A percentile compares a stretch with the other conserved stretches of the same genome.
These are phyloP conservation scores for Congeria kusceri DNA, from an alignment of 2,888 invertebrate genomes.

Conservation along the genomic window DNA sequence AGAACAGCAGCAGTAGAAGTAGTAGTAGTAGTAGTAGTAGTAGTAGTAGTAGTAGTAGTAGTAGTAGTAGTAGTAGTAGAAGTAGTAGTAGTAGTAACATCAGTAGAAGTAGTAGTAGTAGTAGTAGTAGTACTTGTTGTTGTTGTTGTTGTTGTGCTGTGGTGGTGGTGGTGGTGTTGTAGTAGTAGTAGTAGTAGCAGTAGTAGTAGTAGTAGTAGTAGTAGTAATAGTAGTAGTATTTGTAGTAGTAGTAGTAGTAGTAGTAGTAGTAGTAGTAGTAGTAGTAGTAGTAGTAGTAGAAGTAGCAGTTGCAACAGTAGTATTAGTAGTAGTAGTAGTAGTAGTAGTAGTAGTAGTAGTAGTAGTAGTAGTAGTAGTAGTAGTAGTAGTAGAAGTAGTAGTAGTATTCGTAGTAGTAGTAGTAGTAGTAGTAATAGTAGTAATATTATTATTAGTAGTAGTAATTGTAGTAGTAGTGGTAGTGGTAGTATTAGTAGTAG, in stretches of 20 bases:
- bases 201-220: neutral
- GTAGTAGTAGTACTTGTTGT: slow-evolving; percentile 4
- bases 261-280: no score
- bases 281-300: no score
- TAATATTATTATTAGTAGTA: slow-evolving; percentile 57
- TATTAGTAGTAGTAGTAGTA: no score
- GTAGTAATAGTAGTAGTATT: neutral
- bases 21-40: slow-evolving; percentile 14
- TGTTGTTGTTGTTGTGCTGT: no score
- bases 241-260: no score
- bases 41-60: slow-evolving; percentile 21
- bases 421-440: slow-evolving; percentile 62
- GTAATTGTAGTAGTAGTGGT: slow-evolving; percentile 55
- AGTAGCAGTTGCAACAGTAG: slow-evolving; percentile 31
- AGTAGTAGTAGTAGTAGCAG: slow-evolving; percentile 15
- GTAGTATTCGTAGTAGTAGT: slow-evolving; percentile 58
- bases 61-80: no score
- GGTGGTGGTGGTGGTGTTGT: neutral
- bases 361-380: slow-evolving; percentile 54
- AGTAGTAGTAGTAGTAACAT: no score
- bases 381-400: slow-evolving; percentile 62
- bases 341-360: no score
- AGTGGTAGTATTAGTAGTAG: slow-evolving; percentile 13
- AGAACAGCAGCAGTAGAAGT: slow-evolving; percentile 4
- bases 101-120: slow-evolving; percentile 8